Percentiles rank a stretch among this genome's conserved stretches.
Evolutionary conservation across 1,140 invertebrate genomes (phyloP).

Genomic region (Drosophila nigrodunni): DNA sequence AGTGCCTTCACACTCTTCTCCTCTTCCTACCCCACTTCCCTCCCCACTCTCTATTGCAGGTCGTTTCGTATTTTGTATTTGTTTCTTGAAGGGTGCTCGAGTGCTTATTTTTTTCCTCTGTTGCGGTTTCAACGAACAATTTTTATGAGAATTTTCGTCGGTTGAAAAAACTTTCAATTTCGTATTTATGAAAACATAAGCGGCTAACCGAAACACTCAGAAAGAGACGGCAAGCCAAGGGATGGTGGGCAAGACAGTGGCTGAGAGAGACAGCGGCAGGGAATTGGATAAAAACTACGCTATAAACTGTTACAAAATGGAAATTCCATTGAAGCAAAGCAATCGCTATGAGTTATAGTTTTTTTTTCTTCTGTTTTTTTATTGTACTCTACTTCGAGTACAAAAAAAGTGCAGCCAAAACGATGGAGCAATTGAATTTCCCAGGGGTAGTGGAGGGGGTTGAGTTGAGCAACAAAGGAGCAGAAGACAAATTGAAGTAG

Average conservation of each 20-base stretch:
- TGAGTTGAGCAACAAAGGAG: not conserved
- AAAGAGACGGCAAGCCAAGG: not conserved
- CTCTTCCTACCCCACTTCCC: not conserved
- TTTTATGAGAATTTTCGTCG: constrained; percentile 78
- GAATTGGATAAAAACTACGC: constrained; percentile 31
- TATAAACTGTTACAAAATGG: constrained; percentile 76
- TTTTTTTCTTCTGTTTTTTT: constrained; percentile 5
- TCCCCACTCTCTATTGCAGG: not conserved
- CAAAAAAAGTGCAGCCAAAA: constrained; percentile 30
- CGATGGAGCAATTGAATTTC: constrained; percentile 45
- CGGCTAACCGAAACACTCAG: constrained; percentile 25
- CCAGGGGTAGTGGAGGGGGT: not conserved
- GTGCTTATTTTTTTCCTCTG: constrained; percentile 25
- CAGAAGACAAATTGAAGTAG: constrained; percentile 31
- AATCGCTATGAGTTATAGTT: constrained; percentile 60
- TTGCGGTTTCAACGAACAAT: constrained; percentile 71
- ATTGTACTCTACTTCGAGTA: too few relatives aligned
- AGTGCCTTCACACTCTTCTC: not conserved
- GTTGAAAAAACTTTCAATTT: constrained; percentile 79
- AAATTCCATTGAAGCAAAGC: constrained; percentile 74
- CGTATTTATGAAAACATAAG: constrained; percentile 72
- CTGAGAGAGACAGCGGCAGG: too few relatives aligned
- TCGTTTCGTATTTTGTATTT: constrained; percentile 51
- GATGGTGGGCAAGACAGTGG: too few relatives aligned
- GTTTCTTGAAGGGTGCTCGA: constrained; percentile 70